Evolutionary conservation across 1,140 invertebrate species (phyloP).

Genomic region (Panagrolaimus sp.): DNA sequence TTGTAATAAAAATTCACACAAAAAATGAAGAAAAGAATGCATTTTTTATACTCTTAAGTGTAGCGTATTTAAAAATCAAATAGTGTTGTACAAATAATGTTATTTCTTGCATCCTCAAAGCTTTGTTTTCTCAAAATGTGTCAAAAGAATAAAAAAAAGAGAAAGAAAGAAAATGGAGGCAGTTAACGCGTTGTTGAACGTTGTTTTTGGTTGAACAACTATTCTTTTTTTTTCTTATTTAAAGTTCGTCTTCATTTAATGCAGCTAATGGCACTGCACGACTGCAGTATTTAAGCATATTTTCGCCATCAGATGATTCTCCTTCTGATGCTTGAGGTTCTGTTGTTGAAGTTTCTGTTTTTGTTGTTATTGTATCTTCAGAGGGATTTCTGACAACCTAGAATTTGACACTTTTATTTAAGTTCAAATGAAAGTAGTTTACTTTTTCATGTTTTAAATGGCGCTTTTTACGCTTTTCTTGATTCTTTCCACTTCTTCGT

Average conservation of each 20-base stretch:
- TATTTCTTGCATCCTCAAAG: no score
- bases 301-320: background rate
- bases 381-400: background rate
- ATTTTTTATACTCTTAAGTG: no score
- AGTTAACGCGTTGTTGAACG: no score
- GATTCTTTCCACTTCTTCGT: background rate
- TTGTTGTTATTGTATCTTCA: background rate
- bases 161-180: no score
- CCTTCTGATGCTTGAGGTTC: background rate
- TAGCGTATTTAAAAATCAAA: no score
- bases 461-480: background rate
- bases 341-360: background rate
- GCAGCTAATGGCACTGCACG: background rate
- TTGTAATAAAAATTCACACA: no score
- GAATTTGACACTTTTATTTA: background rate
- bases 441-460: background rate
- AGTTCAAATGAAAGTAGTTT: background rate
- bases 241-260: constrained; percentile 7
- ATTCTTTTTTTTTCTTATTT: background rate
- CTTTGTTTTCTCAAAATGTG: no score
- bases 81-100: no score
- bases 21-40: no score
- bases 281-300: constrained; percentile 3
- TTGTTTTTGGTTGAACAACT: no score
- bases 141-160: no score